Evolutionary conservation across 2,113 vertebrate species (phyloP).

Genomic region (Xiphorhynchus elegans): DNA sequence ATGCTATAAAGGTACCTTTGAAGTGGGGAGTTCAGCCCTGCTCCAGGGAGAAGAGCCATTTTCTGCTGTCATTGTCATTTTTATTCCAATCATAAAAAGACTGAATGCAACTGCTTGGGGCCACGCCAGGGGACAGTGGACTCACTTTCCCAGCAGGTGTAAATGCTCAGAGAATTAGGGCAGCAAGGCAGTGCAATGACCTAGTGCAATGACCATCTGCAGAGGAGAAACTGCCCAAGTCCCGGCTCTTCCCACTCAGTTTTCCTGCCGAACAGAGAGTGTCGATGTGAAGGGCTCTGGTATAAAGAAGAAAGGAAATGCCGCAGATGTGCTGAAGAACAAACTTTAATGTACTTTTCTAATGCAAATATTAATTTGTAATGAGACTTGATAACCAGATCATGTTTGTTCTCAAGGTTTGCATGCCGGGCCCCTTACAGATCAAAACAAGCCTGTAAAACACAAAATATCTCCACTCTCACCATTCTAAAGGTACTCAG

Average conservation of each 20-base stretch:
- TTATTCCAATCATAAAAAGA: slow-evolving; percentile 43
- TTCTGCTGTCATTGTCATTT: slow-evolving; percentile 55
- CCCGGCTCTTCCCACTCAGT: not conserved
- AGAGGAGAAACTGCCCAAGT: not conserved
- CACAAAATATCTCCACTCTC: not conserved
- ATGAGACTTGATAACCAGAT: not conserved
- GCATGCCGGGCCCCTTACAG: not conserved
- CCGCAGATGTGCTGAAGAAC: not conserved
- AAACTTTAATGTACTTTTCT: not conserved
- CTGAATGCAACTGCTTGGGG: not conserved
- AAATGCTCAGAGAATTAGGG: not conserved
- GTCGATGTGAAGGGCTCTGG: not conserved
- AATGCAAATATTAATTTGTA: not conserved
- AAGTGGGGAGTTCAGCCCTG: slow-evolving; percentile 11
- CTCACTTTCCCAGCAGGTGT: not conserved
- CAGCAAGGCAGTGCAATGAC: not conserved
- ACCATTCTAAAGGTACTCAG: not conserved
- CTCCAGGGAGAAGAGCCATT: slow-evolving; percentile 2
- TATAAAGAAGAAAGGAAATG: not conserved
- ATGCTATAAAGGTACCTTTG: slow-evolving; percentile 46
- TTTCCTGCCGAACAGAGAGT: not conserved
- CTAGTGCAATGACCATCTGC: not conserved
- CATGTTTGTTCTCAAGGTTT: not conserved
- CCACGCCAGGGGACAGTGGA: not conserved
- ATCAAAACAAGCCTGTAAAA: not conserved